These are phyloP conservation scores for Zenarchopterus dispar DNA, from an alignment of 2,797 vertebrate genomes.

Conservation along the genomic window DNA sequence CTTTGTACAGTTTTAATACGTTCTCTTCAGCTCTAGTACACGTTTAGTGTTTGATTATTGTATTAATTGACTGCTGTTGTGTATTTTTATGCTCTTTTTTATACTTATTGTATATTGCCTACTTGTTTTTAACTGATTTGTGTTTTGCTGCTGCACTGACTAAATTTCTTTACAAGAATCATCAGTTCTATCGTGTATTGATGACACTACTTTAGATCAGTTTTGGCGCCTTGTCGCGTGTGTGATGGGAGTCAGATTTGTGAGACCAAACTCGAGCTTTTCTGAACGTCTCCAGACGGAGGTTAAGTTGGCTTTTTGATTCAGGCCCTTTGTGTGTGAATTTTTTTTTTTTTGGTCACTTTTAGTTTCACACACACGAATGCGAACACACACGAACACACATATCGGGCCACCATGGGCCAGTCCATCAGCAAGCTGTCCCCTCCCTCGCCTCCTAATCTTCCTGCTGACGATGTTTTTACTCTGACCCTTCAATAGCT, in stretches of 20 bases:
- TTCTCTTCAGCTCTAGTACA: background rate
- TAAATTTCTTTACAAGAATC: background rate
- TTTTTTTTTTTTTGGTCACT: slow-evolving; percentile 46
- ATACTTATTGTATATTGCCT: slow-evolving; percentile 6
- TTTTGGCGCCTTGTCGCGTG: background rate
- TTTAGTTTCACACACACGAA: slow-evolving; percentile 30
- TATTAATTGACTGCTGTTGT: slow-evolving; percentile 5
- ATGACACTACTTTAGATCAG: background rate
- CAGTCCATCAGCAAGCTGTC: slow-evolving; percentile 38
- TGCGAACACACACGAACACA: slow-evolving; percentile 22
- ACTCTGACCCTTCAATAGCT: slow-evolving; percentile 77
- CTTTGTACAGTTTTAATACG: background rate
- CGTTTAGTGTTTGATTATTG: slow-evolving; percentile 13
- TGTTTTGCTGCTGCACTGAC: slow-evolving; percentile 27
- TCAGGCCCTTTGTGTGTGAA: slow-evolving; percentile 31
- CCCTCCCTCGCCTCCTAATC: slow-evolving; percentile 26
- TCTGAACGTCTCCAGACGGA: slow-evolving; percentile 14
- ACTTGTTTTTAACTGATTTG: background rate
- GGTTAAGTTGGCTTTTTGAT: slow-evolving; percentile 29
- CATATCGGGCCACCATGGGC: slow-evolving; percentile 56
- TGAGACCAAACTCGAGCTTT: slow-evolving; percentile 36
- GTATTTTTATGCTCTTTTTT: slow-evolving; percentile 16
- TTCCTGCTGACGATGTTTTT: slow-evolving; percentile 56
- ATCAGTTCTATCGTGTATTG: background rate
- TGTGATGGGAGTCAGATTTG: slow-evolving; percentile 33